Conservation (phyloP, 2,797 vertebrate genomes). For the Salmo trutta region DNA sequence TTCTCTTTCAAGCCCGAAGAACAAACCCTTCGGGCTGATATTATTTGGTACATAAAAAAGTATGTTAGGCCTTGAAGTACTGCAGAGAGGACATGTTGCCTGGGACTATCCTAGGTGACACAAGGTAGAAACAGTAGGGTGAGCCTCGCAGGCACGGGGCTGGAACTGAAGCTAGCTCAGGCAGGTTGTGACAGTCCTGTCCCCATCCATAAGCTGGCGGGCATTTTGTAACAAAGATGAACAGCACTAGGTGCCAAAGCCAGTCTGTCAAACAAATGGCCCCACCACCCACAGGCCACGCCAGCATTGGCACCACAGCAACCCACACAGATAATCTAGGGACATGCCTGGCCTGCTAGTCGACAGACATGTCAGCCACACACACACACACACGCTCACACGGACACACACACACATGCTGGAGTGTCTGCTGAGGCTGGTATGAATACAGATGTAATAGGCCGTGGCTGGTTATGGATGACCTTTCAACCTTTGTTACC, state of each 20-base stretch:
- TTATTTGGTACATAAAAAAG: background rate
- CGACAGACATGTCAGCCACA: slow-evolving; percentile 18
- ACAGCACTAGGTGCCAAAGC: slow-evolving; percentile 65
- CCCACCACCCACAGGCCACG: background rate
- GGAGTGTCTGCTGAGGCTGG: slow-evolving; percentile 37
- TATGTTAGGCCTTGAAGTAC: background rate
- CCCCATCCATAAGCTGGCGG: slow-evolving; percentile 63
- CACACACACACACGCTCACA: slow-evolving; percentile 36
- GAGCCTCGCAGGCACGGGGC: slow-evolving; percentile 30
- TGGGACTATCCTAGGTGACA: slow-evolving; percentile 42
- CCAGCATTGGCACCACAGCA: background rate
- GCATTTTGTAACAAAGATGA: slow-evolving; percentile 70
- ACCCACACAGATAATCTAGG: background rate
- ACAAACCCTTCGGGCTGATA: slow-evolving; percentile 3
- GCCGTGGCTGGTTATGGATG: slow-evolving; percentile 68
- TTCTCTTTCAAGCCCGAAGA: slow-evolving; percentile 4
- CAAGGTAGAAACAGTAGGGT: slow-evolving; percentile 52
- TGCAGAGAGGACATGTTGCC: background rate
- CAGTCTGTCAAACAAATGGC: slow-evolving; percentile 59
- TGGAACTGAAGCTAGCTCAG: slow-evolving; percentile 3
- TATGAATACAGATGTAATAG: slow-evolving; percentile 67
- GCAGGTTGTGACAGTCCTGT: slow-evolving; percentile 64
- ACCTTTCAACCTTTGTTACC: slow-evolving; percentile 63
- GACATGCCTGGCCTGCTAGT: background rate
- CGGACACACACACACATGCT: slow-evolving; percentile 33